Percentiles rank a stretch among this genome's conserved stretches.
These are phyloP conservation scores for Apis laboriosa DNA, from an alignment of 1,140 invertebrate species.

Conservation along the genomic window DNA sequence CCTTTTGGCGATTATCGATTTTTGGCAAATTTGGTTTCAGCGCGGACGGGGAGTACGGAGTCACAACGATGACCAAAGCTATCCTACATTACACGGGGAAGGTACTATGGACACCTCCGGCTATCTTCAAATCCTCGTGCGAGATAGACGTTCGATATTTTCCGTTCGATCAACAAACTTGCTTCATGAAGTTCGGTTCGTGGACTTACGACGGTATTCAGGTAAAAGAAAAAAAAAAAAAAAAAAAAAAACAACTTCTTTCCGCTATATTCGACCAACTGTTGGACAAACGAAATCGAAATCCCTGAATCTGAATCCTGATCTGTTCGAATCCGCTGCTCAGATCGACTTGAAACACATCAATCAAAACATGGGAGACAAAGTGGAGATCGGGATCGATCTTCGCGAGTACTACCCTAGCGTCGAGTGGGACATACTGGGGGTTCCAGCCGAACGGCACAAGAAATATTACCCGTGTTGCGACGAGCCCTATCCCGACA, in stretches of 20 bases:
- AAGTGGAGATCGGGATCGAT: conserved; percentile 94
- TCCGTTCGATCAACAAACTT: conserved; percentile 98
- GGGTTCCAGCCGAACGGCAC: conserved; percentile 94
- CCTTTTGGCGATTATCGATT: not conserved
- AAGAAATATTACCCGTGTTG: conserved; percentile 95
- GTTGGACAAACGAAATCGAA: too few relatives aligned
- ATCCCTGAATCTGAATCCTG: not conserved
- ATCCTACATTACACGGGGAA: conserved; percentile 94
- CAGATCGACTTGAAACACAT: conserved; percentile 96
- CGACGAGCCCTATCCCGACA: conserved; percentile 94
- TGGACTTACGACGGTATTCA: conserved; percentile 99
- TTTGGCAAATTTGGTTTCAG: conserved; percentile 80
- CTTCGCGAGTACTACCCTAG: conserved; percentile 96
- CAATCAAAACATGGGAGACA: conserved; percentile 89
- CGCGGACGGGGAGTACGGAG: conserved; percentile 98
- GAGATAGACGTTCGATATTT: conserved; percentile 98
- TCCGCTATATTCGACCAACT: too few relatives aligned
- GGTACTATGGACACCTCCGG: conserved; percentile 95
- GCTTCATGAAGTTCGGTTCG: conserved; percentile 97
- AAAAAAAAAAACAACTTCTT: too few relatives aligned
- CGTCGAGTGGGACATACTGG: conserved; percentile 98
- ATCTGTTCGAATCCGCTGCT: conserved; percentile 42
- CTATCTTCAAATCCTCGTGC: conserved; percentile 99
- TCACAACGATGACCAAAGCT: conserved; percentile 98
- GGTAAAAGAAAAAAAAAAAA: conserved; percentile 78